These are phyloP conservation scores for Ranitomeya variabilis DNA, from an alignment of 2,113 vertebrate genomes.

Conservation along the genomic window DNA sequence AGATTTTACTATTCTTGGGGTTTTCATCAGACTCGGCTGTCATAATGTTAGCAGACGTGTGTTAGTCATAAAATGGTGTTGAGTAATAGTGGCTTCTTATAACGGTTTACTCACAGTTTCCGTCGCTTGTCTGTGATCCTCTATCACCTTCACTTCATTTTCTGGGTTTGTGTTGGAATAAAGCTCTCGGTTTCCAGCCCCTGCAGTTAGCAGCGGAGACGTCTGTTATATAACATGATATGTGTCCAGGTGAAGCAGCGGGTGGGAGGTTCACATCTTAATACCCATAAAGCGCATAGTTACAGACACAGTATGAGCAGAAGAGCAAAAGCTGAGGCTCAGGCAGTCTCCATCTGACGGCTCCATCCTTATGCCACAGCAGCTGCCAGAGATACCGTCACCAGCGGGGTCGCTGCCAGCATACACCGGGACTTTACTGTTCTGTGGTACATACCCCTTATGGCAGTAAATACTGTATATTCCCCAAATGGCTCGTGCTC, in stretches of 20 bases:
- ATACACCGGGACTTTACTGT: too few species aligned
- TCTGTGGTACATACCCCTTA: too few species aligned
- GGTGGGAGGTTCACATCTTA: neutral
- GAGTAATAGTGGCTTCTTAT: constrained; percentile 32
- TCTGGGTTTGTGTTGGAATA: neutral
- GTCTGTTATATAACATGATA: neutral
- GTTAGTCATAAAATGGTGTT: constrained; percentile 16
- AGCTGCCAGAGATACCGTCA: too few species aligned
- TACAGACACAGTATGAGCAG: too few species aligned
- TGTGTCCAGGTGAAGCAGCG: neutral
- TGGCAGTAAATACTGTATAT: too few species aligned
- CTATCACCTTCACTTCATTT: neutral
- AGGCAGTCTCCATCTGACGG: too few species aligned
- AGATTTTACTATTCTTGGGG: neutral
- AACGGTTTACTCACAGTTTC: constrained; percentile 30
- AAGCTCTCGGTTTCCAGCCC: neutral
- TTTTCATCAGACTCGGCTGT: neutral
- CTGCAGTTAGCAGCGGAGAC: neutral
- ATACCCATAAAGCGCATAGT: too few species aligned
- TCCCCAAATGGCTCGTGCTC: too few species aligned
- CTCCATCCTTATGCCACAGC: too few species aligned
- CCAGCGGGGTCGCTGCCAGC: too few species aligned
- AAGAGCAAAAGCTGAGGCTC: too few species aligned
- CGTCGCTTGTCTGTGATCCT: constrained; percentile 3
- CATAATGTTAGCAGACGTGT: neutral